Evolutionary conservation across 2,113 vertebrate genomes (phyloP), one percentile per base, ranked within the genome.

Genomic region (Plectropomus leopardus): DNA sequence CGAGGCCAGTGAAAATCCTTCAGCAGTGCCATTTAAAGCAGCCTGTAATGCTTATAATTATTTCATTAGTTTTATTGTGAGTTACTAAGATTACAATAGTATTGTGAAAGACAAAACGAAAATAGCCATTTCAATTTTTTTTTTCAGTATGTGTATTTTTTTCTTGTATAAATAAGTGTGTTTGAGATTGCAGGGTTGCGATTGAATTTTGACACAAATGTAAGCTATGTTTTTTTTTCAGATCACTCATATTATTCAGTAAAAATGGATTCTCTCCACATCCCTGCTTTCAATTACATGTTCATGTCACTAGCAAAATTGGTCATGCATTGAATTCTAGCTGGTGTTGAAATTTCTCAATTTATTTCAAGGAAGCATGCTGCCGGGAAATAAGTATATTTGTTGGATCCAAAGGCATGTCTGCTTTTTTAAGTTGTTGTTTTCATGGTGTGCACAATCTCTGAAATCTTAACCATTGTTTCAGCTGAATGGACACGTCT

Each of bases 1-100:
- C 72, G 54, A 72, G 66, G 34, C 26, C 9, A 9, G n/a, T 28
- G 30, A 28, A 76, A 6, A 34, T 64, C 40, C 42, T 77, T 58
- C n/a, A 53, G 21, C 9, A 16, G 19, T 10, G 10, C 21, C 7
- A 16, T 66, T 51, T 57, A 55, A 64, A 42, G 16, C 26, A 28
- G 11, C 40, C 28, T 30, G 63, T 28, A 28, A 28, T 5, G 7
- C n/a, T 19, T 5, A 17, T 26, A 9, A 28, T 34, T 23, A 40
- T 40, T n/a, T n/a, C n/a, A 40, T 40, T 10, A 40, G 11, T 40
- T 32, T 40, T 40, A 40, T 9, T 40, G 11, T 40, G 36, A 11
- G 16, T 16, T 7, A 23, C 32, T 34, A 36, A 13, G 3, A 15
- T 47, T 19, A 5, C 0, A 68, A 16, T 17, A 36, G 13, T 6